Percentiles rank a stretch among this genome's conserved stretches.
phyloP scores from a whole-genome alignment of 2,888 invertebrate species.

The Calameuta idolon region DNA sequence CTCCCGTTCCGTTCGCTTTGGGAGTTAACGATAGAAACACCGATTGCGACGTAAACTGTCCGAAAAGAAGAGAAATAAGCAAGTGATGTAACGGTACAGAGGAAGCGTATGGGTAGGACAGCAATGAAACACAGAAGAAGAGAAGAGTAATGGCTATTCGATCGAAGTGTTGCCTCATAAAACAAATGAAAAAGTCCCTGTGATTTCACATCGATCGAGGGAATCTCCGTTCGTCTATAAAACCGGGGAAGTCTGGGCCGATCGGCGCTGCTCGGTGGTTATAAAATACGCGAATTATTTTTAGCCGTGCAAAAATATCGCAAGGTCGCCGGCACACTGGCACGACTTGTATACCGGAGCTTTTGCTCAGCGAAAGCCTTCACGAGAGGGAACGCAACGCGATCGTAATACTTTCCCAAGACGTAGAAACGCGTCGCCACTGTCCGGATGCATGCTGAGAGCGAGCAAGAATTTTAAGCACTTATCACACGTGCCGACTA shows the following conservation, averaged over 20 bases:
- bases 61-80: not conserved
- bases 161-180: not conserved
- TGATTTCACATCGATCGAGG: slow-evolving; percentile 16
- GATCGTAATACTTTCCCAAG: not conserved
- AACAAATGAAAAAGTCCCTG: slow-evolving; percentile 8
- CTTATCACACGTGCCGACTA: not conserved
- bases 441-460: not conserved
- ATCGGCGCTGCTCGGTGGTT: slow-evolving; percentile 35
- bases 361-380: not conserved
- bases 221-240: slow-evolving; percentile 24
- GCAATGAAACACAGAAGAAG: not conserved
- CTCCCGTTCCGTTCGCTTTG: not conserved
- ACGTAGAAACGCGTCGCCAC: not conserved
- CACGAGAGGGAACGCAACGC: not conserved
- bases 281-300: slow-evolving; percentile 65
- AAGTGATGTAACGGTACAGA: not conserved
- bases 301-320: slow-evolving; percentile 64
- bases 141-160: not conserved
- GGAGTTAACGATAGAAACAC: not conserved
- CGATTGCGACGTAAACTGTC: not conserved
- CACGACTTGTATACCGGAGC: slow-evolving; percentile 17
- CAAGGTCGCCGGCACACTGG: slow-evolving; percentile 62
- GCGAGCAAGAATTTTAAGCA: not conserved
- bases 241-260: slow-evolving; percentile 25
- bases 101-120: not conserved